phyloP scores from a whole-genome alignment of 30 jellyfish, hydroid and myxozoan species.

The Cassiopea xamachana region DNA sequence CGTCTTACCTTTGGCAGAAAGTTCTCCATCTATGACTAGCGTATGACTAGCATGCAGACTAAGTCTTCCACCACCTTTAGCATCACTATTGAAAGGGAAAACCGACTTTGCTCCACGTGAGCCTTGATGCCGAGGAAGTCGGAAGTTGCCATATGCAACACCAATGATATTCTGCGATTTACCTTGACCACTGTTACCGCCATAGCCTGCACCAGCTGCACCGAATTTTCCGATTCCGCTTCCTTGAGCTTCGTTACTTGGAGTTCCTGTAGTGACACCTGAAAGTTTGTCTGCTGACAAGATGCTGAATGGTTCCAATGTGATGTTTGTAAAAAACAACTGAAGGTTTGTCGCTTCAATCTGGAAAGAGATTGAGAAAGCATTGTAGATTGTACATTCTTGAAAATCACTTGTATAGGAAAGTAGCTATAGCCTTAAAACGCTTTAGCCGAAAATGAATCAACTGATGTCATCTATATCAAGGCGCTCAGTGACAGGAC shows the following conservation, averaged over 20 bases:
- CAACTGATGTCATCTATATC: no score
- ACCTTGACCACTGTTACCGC: slow-evolving; percentile 77
- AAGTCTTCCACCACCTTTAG: slow-evolving; percentile 68
- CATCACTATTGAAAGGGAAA: slow-evolving; percentile 39
- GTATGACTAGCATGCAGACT: slow-evolving; percentile 56
- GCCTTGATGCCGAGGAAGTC: slow-evolving; percentile 64
- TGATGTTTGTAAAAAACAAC: slow-evolving; percentile 43
- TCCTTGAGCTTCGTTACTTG: neutral
- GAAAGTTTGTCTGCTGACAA: slow-evolving; percentile 56
- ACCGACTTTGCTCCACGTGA: slow-evolving; percentile 64
- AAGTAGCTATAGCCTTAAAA: no score
- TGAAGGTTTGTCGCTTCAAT: slow-evolving; percentile 63
- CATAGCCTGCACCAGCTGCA: slow-evolving; percentile 72
- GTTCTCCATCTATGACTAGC: slow-evolving; percentile 55
- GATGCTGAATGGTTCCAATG: slow-evolving; percentile 65
- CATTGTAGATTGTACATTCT: neutral
- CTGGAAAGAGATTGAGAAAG: slow-evolving; percentile 7
- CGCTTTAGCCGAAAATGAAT: no score
- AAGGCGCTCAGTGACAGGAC: no score
- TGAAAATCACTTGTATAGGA: no score
- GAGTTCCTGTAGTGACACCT: slow-evolving; percentile 38
- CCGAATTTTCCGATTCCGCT: slow-evolving; percentile 13
- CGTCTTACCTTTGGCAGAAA: slow-evolving; percentile 54
- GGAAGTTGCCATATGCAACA: slow-evolving; percentile 63
- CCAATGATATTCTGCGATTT: slow-evolving; percentile 55